phyloP scores from a whole-genome alignment of 2,113 vertebrate genomes.

The Hypanus sabinus region DNA sequence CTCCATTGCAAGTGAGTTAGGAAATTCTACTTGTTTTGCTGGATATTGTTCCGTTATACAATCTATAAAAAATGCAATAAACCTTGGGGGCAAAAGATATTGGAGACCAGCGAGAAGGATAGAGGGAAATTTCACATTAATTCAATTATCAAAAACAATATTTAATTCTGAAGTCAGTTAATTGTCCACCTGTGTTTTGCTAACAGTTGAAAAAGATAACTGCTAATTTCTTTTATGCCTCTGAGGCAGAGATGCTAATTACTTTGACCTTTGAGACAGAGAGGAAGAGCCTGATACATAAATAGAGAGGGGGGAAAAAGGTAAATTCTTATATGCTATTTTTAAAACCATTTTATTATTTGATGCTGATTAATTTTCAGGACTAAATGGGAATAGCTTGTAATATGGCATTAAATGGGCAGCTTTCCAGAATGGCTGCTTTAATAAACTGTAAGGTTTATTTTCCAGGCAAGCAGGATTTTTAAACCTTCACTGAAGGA shows the following conservation, averaged over 20 bases:
- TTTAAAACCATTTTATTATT: not conserved
- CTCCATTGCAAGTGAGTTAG: not conserved
- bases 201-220: not conserved
- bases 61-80: not conserved
- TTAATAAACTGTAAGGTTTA: not conserved
- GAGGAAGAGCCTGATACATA: not conserved
- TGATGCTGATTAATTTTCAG: not conserved
- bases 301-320: not conserved
- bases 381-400: not conserved
- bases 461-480: not conserved
- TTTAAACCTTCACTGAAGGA: not conserved
- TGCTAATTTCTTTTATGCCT: not conserved
- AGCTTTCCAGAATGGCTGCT: not conserved
- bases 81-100: not conserved
- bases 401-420: not conserved
- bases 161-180: too few species aligned
- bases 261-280: not conserved
- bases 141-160: not conserved
- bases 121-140: not conserved
- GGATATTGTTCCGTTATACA: not conserved
- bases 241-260: not conserved
- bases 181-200: not conserved
- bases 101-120: not conserved
- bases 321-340: not conserved
- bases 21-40: not conserved